These are phyloP conservation scores for Horisme vitalbata DNA, from an alignment of 2,888 invertebrate genomes.

Conservation along the genomic window DNA sequence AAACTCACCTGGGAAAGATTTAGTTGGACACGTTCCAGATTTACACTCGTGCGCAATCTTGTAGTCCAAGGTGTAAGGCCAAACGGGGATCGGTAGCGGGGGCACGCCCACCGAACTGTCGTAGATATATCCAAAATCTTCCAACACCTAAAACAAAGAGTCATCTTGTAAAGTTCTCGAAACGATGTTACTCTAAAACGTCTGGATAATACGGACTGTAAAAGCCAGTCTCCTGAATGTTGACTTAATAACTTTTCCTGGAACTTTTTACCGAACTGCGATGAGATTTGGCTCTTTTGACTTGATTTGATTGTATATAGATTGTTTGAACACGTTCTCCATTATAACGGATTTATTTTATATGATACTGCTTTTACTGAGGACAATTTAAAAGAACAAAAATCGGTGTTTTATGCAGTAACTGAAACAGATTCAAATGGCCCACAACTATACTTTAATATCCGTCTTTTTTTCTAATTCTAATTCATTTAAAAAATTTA, in stretches of 20 bases:
- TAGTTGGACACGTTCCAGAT: conserved; percentile 94
- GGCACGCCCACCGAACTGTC: conserved; percentile 96
- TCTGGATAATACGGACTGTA: conserved; percentile 6
- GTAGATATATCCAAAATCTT: conserved; percentile 96
- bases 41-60: conserved; percentile 97
- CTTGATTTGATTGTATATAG: conserved; percentile 3
- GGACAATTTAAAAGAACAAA: too few species aligned
- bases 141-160: conserved; percentile 86
- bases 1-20: conserved; percentile 90
- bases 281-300: conserved; percentile 4
- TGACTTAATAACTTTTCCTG: conserved; percentile 12
- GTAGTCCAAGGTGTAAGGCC: conserved; percentile 97
- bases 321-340: neutral
- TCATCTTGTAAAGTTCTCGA: neutral
- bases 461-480: too few species aligned
- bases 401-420: too few species aligned
- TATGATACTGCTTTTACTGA: too few species aligned
- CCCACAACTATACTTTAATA: too few species aligned
- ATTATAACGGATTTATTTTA: too few species aligned
- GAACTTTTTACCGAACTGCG: conserved; percentile 3
- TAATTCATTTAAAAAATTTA: too few species aligned
- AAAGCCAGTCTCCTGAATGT: conserved; percentile 2
- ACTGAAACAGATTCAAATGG: too few species aligned
- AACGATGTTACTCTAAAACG: conserved; percentile 1
- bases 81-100: conserved; percentile 89